phyloP scores from a whole-genome alignment of 1,140 invertebrate genomes.

The Micrasema minimum region DNA sequence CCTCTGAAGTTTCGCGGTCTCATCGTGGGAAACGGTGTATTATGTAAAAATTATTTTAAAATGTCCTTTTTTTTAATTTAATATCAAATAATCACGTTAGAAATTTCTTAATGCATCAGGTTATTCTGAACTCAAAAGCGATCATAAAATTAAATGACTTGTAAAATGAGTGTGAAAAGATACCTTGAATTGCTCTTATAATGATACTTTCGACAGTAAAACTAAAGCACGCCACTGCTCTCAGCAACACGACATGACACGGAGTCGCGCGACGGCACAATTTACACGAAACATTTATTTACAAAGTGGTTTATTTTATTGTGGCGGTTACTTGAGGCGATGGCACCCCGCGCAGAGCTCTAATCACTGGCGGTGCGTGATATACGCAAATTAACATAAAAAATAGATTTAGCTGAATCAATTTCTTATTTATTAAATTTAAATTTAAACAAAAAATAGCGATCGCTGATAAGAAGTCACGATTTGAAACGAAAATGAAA shows the following conservation, averaged over 20 bases:
- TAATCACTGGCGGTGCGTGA: constrained; percentile 1
- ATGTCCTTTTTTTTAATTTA: too few relatives aligned
- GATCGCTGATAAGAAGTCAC: too few relatives aligned
- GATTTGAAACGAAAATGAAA: too few relatives aligned
- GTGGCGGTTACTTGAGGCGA: neutral
- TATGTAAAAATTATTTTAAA: too few relatives aligned
- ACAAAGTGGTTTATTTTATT: neutral
- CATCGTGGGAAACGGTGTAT: too few relatives aligned
- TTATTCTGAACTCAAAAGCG: too few relatives aligned
- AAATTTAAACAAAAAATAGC: too few relatives aligned
- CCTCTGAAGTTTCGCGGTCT: too few relatives aligned
- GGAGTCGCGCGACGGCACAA: constrained; percentile 15
- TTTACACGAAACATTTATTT: neutral
- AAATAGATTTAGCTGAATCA: neutral
- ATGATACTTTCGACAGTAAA: constrained; percentile 3
- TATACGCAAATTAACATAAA: neutral
- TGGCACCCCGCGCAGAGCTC: constrained; percentile 11
- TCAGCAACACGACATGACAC: constrained; percentile 6
- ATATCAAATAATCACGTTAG: too few relatives aligned
- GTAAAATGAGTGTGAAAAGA: neutral
- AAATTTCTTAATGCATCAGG: too few relatives aligned
- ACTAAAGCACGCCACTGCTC: constrained; percentile 8
- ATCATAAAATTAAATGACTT: too few relatives aligned
- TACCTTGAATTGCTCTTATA: constrained; percentile 4
- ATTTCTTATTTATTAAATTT: too few relatives aligned